These are phyloP conservation scores for Ivindomyrus marchei DNA, from an alignment of 2,113 vertebrate genomes.

Conservation along the genomic window DNA sequence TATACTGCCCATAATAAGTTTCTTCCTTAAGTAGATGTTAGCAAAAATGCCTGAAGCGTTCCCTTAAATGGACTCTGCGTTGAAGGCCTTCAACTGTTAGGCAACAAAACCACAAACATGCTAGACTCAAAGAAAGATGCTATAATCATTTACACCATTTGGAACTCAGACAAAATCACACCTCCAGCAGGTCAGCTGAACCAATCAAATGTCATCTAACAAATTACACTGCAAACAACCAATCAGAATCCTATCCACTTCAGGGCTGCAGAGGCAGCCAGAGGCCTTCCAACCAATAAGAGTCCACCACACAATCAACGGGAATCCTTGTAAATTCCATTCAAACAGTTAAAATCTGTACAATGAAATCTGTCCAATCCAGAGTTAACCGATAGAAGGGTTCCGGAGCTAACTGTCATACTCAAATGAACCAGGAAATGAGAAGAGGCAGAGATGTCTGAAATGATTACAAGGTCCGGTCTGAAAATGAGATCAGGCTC, in stretches of 20 bases:
- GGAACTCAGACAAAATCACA: background rate
- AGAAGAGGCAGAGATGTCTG: background rate
- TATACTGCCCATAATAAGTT: background rate
- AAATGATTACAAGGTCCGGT: background rate
- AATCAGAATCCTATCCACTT: background rate
- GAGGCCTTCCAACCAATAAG: background rate
- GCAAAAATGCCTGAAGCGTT: background rate
- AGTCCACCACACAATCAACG: background rate
- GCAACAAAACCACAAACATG: background rate
- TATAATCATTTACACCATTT: background rate
- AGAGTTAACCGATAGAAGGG: background rate
- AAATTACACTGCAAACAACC: background rate
- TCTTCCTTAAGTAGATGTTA: background rate
- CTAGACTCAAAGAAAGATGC: background rate
- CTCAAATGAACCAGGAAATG: background rate
- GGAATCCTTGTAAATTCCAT: background rate
- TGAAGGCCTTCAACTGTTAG: background rate
- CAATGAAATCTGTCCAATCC: background rate
- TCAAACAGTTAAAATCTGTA: background rate
- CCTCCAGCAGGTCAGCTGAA: background rate
- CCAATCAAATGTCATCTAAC: background rate
- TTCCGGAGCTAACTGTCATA: background rate
- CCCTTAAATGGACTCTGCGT: background rate
- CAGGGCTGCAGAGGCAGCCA: background rate
- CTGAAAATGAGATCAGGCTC: background rate